A percentile compares a stretch with the other conserved stretches of the same genome.
Conservation (phyloP, 2,888 invertebrate genomes). For the Drosophila falleni region DNA sequence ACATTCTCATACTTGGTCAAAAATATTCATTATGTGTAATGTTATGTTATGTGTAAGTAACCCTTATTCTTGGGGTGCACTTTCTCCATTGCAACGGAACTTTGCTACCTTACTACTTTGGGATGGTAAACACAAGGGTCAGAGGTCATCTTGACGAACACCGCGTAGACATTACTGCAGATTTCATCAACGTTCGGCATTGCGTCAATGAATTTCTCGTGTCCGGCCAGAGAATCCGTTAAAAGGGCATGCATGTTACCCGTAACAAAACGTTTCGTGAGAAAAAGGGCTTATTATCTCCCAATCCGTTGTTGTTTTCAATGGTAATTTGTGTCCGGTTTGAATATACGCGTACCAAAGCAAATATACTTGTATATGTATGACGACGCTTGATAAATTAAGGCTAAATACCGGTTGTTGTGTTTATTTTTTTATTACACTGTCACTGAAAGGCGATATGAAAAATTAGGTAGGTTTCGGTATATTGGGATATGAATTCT, state of each 20-base stretch:
- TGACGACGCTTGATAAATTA: conserved; percentile 33
- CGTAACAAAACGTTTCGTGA: conserved; percentile 58
- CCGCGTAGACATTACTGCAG: conserved; percentile 18
- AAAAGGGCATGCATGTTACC: conserved; percentile 42
- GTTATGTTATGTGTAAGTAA: conserved; percentile 47
- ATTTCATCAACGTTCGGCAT: conserved; percentile 51
- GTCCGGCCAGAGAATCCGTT: conserved; percentile 49
- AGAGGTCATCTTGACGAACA: conserved; percentile 48
- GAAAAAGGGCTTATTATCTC: conserved; percentile 63
- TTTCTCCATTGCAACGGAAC: conserved; percentile 24
- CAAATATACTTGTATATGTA: conserved; percentile 27
- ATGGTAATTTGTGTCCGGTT: conserved; percentile 61
- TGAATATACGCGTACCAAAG: conserved; percentile 34
- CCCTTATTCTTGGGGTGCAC: conserved; percentile 57
- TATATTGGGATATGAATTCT: conserved; percentile 51
- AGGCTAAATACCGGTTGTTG: conserved; percentile 60
- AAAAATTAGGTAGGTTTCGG: conserved; percentile 30
- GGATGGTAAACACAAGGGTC: conserved; percentile 44
- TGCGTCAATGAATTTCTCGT: conserved; percentile 50
- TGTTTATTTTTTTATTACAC: conserved; percentile 21
- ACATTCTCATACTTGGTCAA: conserved; percentile 20
- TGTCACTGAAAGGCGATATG: conserved; percentile 21
- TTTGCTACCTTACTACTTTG: conserved; percentile 16
- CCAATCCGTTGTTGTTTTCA: conserved; percentile 54
- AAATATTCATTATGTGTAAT: conserved; percentile 34